Percentiles rank a stretch among this genome's conserved stretches.
These are phyloP conservation scores for Cydia fagiglandana DNA, from an alignment of 1,140 invertebrate species.

Conservation along the genomic window DNA sequence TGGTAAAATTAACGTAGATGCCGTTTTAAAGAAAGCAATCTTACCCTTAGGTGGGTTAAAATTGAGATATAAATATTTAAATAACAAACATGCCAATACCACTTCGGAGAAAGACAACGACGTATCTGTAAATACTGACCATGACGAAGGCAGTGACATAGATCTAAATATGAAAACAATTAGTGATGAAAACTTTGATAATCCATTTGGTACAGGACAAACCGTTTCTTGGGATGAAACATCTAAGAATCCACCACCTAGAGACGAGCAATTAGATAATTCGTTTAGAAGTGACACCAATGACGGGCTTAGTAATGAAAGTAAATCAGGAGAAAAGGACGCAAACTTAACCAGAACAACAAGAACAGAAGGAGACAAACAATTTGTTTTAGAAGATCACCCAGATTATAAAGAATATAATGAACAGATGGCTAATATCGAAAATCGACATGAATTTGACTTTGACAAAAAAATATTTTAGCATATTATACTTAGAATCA, in stretches of 20 bases:
- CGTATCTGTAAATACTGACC: background rate
- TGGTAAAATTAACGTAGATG: slow-evolving; percentile 28
- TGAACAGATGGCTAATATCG: slow-evolving; percentile 33
- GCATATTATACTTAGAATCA: no score
- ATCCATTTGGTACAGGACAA: slow-evolving; percentile 1
- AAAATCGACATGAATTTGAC: background rate
- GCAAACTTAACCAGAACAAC: background rate
- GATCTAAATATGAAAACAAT: background rate
- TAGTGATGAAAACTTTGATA: background rate
- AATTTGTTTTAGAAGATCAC: slow-evolving; percentile 34
- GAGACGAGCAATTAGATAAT: no score
- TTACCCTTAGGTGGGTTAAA: slow-evolving; percentile 33
- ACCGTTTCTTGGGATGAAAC: background rate
- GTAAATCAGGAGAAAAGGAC: background rate
- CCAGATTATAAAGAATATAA: slow-evolving; percentile 44
- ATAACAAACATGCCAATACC: background rate
- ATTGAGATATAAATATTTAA: slow-evolving; percentile 38
- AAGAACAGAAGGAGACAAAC: slow-evolving; percentile 39
- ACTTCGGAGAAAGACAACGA: background rate
- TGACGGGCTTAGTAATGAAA: background rate
- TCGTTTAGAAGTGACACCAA: background rate
- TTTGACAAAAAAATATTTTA: background rate
- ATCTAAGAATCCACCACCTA: background rate
- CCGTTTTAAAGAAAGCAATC: slow-evolving; percentile 13
- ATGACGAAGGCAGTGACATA: background rate